phyloP scores from a whole-genome alignment of 2,888 invertebrate species.

The Orthonevra nobilis region DNA sequence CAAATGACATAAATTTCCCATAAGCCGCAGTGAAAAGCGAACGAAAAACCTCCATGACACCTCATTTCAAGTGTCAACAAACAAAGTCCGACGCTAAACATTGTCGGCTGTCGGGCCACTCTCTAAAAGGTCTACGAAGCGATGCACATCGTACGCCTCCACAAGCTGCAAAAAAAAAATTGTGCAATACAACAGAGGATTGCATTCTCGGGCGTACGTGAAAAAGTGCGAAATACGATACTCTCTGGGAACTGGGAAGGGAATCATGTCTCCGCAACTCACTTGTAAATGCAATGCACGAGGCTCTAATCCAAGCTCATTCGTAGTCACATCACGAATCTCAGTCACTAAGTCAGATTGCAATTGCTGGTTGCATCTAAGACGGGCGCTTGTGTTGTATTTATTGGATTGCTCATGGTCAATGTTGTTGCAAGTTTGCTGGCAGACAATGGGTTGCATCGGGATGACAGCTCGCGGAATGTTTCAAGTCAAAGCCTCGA shows the following conservation, averaged over 20 bases:
- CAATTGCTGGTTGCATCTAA: slow-evolving; percentile 49
- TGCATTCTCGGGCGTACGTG: slow-evolving; percentile 33
- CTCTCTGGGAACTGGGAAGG: too few species aligned
- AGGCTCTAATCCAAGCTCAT: slow-evolving; percentile 41
- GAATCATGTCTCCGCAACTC: too few species aligned
- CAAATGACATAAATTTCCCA: slow-evolving; percentile 53
- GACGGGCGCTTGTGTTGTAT: slow-evolving; percentile 46
- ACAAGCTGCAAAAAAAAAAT: slow-evolving; percentile 24
- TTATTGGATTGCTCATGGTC: slow-evolving; percentile 63
- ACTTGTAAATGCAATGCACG: too few species aligned
- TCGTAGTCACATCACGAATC: slow-evolving; percentile 47
- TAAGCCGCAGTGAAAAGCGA: slow-evolving; percentile 25
- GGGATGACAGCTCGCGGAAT: slow-evolving; percentile 33
- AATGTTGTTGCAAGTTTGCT: slow-evolving; percentile 18
- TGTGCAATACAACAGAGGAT: slow-evolving; percentile 50
- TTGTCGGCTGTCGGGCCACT: slow-evolving; percentile 13
- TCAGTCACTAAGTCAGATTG: slow-evolving; percentile 31
- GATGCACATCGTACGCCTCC: slow-evolving; percentile 39
- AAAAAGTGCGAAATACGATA: slow-evolving; percentile 62
- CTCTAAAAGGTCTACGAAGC: too few species aligned
- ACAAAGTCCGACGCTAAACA: slow-evolving; percentile 34
- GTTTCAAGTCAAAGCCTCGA: slow-evolving; percentile 50
- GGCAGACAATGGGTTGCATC: background rate
- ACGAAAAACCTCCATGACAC: slow-evolving; percentile 59
- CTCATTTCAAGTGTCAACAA: slow-evolving; percentile 63